These are phyloP conservation scores for Caenorhabditis drosophilae DNA, from an alignment of 2,888 invertebrate genomes.

Conservation along the genomic window DNA sequence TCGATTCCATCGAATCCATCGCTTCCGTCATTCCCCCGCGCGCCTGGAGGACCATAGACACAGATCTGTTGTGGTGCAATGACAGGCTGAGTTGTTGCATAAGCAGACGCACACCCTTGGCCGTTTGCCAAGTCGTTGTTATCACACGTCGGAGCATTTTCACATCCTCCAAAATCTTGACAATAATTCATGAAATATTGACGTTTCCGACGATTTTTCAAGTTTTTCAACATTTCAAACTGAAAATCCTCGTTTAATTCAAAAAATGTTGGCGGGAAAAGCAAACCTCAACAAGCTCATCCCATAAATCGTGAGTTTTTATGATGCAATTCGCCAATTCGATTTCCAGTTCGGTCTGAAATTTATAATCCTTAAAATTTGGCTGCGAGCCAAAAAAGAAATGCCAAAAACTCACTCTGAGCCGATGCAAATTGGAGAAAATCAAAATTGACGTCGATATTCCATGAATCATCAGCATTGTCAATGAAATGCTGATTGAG, in stretches of 20 bases:
- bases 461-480: background rate
- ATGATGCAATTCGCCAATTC: constrained; percentile 33
- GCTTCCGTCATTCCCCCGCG: constrained; percentile 33
- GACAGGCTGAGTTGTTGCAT: constrained; percentile 1
- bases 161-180: constrained; percentile 16
- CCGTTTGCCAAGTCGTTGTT: constrained; percentile 7
- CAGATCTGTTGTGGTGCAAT: constrained; percentile 21
- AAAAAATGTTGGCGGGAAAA: background rate
- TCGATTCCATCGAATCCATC: constrained; percentile 42
- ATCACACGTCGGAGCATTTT: too few species aligned
- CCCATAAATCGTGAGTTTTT: constrained; percentile 40
- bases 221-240: constrained; percentile 9
- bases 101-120: constrained; percentile 8
- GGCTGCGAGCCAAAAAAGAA: constrained; percentile 4
- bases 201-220: constrained; percentile 15
- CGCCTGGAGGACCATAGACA: constrained; percentile 34
- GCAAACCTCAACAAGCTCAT: constrained; percentile 17
- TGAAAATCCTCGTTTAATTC: constrained; percentile 4
- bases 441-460: background rate
- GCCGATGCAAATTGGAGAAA: background rate
- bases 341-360: constrained; percentile 34
- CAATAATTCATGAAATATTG: constrained; percentile 32
- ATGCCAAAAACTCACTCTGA: background rate
- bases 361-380: constrained; percentile 1
- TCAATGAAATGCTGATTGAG: background rate